A percentile compares a stretch with the other conserved stretches of the same genome.
Conservation (phyloP, 2,888 invertebrate species). For the Timandra comae region DNA sequence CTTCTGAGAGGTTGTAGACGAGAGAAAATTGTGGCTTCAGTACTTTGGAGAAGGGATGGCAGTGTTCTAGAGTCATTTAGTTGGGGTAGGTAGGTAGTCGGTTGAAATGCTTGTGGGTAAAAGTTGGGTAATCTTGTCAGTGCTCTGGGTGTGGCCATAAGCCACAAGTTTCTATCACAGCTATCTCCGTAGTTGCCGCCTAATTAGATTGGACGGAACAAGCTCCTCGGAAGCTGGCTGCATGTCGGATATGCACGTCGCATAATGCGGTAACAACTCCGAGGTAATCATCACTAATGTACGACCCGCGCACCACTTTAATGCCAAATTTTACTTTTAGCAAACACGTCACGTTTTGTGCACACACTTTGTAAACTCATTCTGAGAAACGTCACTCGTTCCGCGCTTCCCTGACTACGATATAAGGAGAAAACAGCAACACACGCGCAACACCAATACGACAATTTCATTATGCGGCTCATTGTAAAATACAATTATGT, state of each 20-base stretch:
- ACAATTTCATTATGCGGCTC: too few relatives aligned
- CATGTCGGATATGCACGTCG: constrained; percentile 29
- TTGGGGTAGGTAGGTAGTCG: constrained; percentile 15
- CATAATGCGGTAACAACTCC: constrained; percentile 23
- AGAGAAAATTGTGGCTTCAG: constrained; percentile 13
- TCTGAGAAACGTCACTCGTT: constrained; percentile 5
- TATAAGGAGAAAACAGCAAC: neutral
- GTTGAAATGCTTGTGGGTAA: constrained; percentile 26
- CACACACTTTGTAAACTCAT: constrained; percentile 6
- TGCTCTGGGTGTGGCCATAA: constrained; percentile 39
- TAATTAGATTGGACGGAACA: constrained; percentile 55
- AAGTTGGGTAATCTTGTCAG: constrained; percentile 57
- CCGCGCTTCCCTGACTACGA: constrained; percentile 1
- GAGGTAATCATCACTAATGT: constrained; percentile 25
- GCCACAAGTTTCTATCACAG: constrained; percentile 52
- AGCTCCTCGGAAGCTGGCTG: constrained; percentile 26
- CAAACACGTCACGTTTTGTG: constrained; percentile 9
- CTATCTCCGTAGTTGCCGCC: constrained; percentile 44
- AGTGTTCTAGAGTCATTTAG: constrained; percentile 10
- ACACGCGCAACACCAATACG: too few relatives aligned
- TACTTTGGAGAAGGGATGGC: constrained; percentile 17
- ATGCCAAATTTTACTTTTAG: constrained; percentile 9
- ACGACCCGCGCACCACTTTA: constrained; percentile 9
- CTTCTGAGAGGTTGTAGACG: constrained; percentile 16
- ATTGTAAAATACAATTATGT: too few relatives aligned